phyloP scores from a whole-genome alignment of 2,797 vertebrate genomes.

The Poeciliopsis presidionis region DNA sequence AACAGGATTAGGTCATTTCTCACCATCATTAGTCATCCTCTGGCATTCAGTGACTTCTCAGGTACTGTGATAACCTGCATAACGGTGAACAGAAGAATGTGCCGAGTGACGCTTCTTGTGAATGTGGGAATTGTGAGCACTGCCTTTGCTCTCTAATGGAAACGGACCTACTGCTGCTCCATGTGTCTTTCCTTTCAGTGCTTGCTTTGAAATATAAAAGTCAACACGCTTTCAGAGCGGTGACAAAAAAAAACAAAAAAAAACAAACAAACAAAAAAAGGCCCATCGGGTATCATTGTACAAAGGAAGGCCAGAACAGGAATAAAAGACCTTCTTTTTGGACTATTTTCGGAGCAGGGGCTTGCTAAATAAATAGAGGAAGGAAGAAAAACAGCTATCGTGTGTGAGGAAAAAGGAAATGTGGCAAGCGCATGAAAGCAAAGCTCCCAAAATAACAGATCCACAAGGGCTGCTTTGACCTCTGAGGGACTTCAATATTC shows the following conservation, averaged over 20 bases:
- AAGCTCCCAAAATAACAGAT: slow-evolving; percentile 52
- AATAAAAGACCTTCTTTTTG: slow-evolving; percentile 58
- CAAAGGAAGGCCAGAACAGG: slow-evolving; percentile 49
- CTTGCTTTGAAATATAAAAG: slow-evolving; percentile 29
- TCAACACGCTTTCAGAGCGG: slow-evolving; percentile 32
- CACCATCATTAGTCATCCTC: slow-evolving; percentile 23
- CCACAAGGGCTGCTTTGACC: slow-evolving; percentile 41
- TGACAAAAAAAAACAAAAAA: neutral
- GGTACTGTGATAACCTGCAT: slow-evolving; percentile 9
- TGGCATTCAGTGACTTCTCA: neutral
- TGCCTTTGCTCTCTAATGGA: slow-evolving; percentile 19
- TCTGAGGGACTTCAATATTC: slow-evolving; percentile 58
- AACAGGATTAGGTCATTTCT: slow-evolving; percentile 45
- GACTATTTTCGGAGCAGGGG: slow-evolving; percentile 59
- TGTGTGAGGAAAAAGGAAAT: slow-evolving; percentile 37
- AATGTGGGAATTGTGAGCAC: neutral
- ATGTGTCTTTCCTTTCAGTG: slow-evolving; percentile 21
- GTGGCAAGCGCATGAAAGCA: slow-evolving; percentile 62
- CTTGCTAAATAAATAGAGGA: slow-evolving; percentile 71
- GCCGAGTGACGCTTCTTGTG: neutral
- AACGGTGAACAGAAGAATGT: slow-evolving; percentile 12
- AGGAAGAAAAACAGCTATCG: slow-evolving; percentile 61
- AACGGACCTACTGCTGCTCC: slow-evolving; percentile 9
- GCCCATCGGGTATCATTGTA: slow-evolving; percentile 56
- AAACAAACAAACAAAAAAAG: slow-evolving; percentile 47